phyloP scores from a whole-genome alignment of 1,140 invertebrate genomes.

The Drosophila mojavensis region DNA sequence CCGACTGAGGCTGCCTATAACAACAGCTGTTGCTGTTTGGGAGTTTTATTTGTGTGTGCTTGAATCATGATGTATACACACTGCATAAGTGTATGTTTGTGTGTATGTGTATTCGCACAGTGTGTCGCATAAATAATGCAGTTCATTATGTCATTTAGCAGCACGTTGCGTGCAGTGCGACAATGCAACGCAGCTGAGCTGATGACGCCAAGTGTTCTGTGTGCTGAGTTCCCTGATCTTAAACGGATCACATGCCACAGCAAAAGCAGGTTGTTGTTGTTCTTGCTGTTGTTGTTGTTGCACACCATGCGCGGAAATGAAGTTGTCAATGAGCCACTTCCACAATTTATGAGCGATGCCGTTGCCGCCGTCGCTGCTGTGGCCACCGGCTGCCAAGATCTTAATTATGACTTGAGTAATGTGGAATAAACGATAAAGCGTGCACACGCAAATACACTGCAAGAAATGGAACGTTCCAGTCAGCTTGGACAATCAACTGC shows the following conservation, averaged over 20 bases:
- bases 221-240: constrained; percentile 42
- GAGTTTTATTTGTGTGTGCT: constrained; percentile 11
- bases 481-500: constrained; percentile 62
- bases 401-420: constrained; percentile 82
- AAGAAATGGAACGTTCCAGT: constrained; percentile 34
- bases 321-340: constrained; percentile 82
- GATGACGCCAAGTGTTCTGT: constrained; percentile 34
- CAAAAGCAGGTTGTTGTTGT: constrained; percentile 30
- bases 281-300: constrained; percentile 26
- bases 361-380: constrained; percentile 27
- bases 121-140: constrained; percentile 81
- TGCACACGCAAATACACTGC: constrained; percentile 78
- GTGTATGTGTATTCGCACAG: constrained; percentile 42
- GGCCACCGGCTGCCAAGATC: constrained; percentile 73
- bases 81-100: no score
- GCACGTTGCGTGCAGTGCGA: constrained; percentile 69
- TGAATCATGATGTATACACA: not conserved
- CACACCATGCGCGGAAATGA: constrained; percentile 78
- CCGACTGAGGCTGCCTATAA: constrained; percentile 34
- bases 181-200: constrained; percentile 39
- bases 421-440: constrained; percentile 80
- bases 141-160: constrained; percentile 82
- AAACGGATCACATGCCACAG: constrained; percentile 60
- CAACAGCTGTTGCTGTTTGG: constrained; percentile 19
- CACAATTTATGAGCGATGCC: constrained; percentile 80